Evolutionary conservation across 2,888 invertebrate genomes (phyloP), one percentile per base, ranked within the genome.

Genomic region (Meteorus colon): DNA sequence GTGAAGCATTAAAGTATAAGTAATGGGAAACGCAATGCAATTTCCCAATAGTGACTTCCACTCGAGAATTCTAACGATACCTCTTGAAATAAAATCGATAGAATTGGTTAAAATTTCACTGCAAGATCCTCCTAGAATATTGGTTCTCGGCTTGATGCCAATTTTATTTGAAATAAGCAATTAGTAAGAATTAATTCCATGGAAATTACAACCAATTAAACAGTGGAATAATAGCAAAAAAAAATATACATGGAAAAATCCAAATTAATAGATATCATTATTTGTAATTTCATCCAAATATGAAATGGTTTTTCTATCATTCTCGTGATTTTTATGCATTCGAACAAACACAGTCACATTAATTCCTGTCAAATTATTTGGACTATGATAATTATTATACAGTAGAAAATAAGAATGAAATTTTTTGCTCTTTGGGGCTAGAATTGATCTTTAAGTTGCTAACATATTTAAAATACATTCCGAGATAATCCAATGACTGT

Each of bases 11-110:
- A 75, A 67, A 75, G 70, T 71, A 75, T 71, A 59, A 31, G 67
- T 41, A 71, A 71, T 55, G 16, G 67, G 51, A 55, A 63, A 66
- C 55, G 41, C 71, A 71, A 72, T 75, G 70, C 59, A 75, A 71
- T 75, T 75, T 75, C 41, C 75, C 75, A 66, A 75, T 75, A 59
- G 66, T 67, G 16, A 71, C 65, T 72, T 66, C 70, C 34, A 48
- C 55, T 72, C 24, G 48, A 34, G 41, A 75, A 66, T 72, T 65
- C 48, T 45, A 75, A 75, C 62, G 62, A 63, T 70, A 63, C 70
- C 70, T 70, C 62, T 31, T 19, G 29, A 31, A 69, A 69, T 24
- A 69, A 37, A 69, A 69, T 34, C 69, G 34, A 55, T 69, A 1
- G 48, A 29, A 29, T 48, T 29, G 29, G 45, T 48, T 68, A 24